Percentiles rank a stretch among this genome's conserved stretches.
Evolutionary conservation across 1,140 invertebrate genomes (phyloP).

Genomic region (Caerostris darwini): DNA sequence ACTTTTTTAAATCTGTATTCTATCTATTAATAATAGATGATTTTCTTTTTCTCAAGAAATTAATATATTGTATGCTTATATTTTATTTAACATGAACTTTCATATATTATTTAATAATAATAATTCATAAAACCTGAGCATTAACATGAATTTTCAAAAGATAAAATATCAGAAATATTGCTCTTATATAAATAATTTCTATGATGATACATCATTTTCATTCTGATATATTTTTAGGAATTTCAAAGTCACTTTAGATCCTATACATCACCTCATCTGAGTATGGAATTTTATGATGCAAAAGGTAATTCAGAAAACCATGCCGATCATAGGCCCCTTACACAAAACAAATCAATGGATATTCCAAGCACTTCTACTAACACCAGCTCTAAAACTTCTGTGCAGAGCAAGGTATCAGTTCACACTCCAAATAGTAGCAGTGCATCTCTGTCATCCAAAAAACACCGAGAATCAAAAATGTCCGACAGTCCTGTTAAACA

Average conservation of each 20-base stretch:
- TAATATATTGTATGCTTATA: no score
- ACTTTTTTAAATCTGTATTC: no score
- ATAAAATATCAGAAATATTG: no score
- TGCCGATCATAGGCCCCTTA: not conserved
- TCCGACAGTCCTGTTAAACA: not conserved
- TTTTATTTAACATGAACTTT: no score
- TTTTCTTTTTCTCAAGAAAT: no score
- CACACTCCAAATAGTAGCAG: not conserved
- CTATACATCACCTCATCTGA: not conserved
- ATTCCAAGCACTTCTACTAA: not conserved
- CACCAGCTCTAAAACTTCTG: not conserved
- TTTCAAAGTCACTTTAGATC: constrained; percentile 10
- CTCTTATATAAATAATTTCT: no score
- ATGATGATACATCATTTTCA: no score
- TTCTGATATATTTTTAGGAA: not conserved
- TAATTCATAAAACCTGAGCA: no score
- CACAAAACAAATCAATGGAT: not conserved
- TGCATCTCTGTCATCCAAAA: not conserved
- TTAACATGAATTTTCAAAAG: no score
- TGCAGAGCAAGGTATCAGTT: not conserved
- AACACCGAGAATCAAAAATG: not conserved
- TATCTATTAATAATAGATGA: no score
- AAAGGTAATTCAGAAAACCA: not conserved
- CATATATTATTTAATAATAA: no score
- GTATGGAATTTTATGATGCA: not conserved